Evolutionary conservation across 2,797 vertebrate genomes (phyloP), one percentile per base, ranked within the genome.

Genomic region (Cyprinodon diabolis): DNA sequence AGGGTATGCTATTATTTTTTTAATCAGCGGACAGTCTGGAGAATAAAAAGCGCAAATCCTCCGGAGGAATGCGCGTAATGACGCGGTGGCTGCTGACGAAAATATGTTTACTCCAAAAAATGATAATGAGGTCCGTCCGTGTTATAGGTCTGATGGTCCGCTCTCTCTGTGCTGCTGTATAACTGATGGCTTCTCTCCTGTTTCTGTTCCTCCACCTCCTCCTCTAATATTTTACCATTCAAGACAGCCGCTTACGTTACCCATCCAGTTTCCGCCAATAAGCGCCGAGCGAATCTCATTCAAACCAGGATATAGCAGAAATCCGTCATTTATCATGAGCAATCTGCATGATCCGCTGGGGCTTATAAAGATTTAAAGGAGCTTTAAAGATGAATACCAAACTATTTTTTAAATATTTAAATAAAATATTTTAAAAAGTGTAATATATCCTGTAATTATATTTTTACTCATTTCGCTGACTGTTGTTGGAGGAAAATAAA

Each of bases 201-300:
- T 66, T 75, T 70, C 67, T 48, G 35, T 69, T 47, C 10, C 7
- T 1, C 68, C 73, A 68, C 45, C 63, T 43, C 14, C 11, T 2
- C n/a, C 72, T 77, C 72, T 70, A 66, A 85, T 74, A 19, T 77
- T 84, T 90, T 80, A 80, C 75, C 86, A 90, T 92, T 94, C 89
- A 91, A 89, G 87, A 88, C 71, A 69, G 85, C 89, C 90, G 82
- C 90, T 84, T 84, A 86, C 86, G 86, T 86, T 86, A 74, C 65
- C 72, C 76, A 55, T 87, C 79, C 85, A 76, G 57, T 86, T 82
- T 85, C 92, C 86, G 86, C 93, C 93, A 89, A 93, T 91, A 82
- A 88, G 74, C 0, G 79, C 71, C 35, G 57, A 72, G 77, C 57
- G 4, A 52, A 25, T 67, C 87, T 68, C 71, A 78, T 88, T 89